These are phyloP conservation scores for Holothuria scabra DNA, from an alignment of 53 echinoderm and acorn worm species.

Conservation along the genomic window DNA sequence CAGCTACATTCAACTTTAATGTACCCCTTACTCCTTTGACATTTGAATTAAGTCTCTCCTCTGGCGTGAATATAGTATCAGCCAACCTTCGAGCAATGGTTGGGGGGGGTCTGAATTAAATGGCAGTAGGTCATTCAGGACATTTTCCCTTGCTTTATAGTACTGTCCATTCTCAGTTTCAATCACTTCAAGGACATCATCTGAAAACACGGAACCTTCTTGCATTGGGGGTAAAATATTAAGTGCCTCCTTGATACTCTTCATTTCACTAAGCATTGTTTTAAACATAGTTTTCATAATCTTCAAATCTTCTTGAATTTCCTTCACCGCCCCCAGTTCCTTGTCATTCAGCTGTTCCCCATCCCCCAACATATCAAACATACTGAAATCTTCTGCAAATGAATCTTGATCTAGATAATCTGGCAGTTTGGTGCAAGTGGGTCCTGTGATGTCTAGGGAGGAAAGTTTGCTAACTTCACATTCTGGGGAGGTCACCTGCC, in stretches of 20 bases:
- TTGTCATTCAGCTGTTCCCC: slow-evolving; percentile 1
- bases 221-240: slow-evolving; percentile 8
- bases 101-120: slow-evolving; percentile 1
- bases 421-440: not conserved
- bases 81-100: not conserved
- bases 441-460: not conserved
- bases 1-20: not conserved
- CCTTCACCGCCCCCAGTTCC: not conserved
- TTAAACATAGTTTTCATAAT: not conserved
- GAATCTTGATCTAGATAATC: not conserved
- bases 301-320: not conserved
- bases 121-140: not conserved
- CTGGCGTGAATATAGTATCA: not conserved
- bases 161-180: slow-evolving; percentile 19
- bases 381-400: slow-evolving; percentile 1
- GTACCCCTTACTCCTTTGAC: not conserved
- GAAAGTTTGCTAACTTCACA: too few relatives aligned
- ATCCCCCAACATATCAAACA: not conserved
- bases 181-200: not conserved
- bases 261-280: too few relatives aligned
- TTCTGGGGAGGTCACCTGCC: too few relatives aligned
- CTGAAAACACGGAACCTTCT: slow-evolving; percentile 6
- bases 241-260: not conserved
- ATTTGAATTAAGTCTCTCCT: slow-evolving; percentile 4
- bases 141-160: not conserved